Conservation (phyloP, 2,888 invertebrate genomes). For the Drosophila pseudotakahashii region DNA sequence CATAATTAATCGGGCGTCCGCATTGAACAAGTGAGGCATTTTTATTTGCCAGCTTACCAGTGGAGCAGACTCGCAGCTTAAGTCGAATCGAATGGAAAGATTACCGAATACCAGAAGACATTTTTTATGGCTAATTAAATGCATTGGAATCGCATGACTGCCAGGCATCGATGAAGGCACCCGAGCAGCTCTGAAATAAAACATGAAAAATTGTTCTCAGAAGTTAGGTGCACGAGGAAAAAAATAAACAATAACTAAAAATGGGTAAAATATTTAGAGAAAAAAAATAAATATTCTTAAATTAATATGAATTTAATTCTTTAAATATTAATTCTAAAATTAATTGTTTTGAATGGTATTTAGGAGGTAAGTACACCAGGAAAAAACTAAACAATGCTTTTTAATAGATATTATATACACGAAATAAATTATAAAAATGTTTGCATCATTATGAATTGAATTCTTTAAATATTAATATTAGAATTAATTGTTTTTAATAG, state of each 20-base stretch:
- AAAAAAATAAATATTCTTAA: too few relatives aligned
- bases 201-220: constrained; percentile 2
- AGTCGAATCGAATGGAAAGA: constrained; percentile 29
- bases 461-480: too few relatives aligned
- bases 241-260: neutral
- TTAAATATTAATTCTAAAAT: too few relatives aligned
- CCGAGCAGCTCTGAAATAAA: neutral
- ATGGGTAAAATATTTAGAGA: neutral
- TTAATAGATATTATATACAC: too few relatives aligned
- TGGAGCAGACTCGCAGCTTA: neutral
- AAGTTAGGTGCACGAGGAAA: neutral
- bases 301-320: too few relatives aligned
- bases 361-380: too few relatives aligned
- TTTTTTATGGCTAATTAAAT: constrained; percentile 72
- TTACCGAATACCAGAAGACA: constrained; percentile 64
- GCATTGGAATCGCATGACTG: constrained; percentile 59
- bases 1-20: constrained; percentile 78
- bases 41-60: constrained; percentile 57
- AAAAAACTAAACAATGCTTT: too few relatives aligned
- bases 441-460: too few relatives aligned
- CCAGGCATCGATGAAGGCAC: constrained; percentile 40
- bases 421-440: too few relatives aligned
- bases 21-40: constrained; percentile 72
- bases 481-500: too few relatives aligned
- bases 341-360: too few relatives aligned